Percentiles rank a stretch among this genome's conserved stretches.
Conservation (phyloP, 2,888 invertebrate species). For the Tetragonula carbonaria region DNA sequence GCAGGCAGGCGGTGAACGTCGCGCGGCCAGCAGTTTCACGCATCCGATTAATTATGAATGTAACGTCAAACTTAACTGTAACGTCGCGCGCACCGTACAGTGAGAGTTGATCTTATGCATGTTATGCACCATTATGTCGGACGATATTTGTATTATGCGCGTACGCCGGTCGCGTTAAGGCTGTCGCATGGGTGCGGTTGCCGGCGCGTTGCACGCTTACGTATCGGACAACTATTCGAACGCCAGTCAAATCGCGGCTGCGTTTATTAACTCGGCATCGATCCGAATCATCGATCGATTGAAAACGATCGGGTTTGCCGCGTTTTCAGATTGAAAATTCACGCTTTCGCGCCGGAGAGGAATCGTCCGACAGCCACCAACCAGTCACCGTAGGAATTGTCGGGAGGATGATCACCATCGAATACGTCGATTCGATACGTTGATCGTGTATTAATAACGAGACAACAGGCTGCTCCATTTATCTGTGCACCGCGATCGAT, state of each 20-base stretch:
- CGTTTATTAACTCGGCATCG: neutral
- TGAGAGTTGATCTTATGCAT: conserved; percentile 45
- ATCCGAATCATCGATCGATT: conserved; percentile 8
- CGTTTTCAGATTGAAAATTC: too few relatives aligned
- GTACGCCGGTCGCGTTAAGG: conserved; percentile 28
- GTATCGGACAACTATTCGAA: conserved; percentile 39
- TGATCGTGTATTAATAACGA: conserved; percentile 18
- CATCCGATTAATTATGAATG: conserved; percentile 66
- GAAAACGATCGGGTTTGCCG: neutral
- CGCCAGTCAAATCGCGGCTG: conserved; percentile 30
- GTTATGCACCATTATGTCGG: conserved; percentile 65
- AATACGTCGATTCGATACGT: neutral
- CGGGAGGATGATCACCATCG: neutral
- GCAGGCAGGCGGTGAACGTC: neutral
- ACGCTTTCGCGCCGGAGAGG: neutral
- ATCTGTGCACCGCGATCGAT: conserved; percentile 19
- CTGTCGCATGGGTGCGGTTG: conserved; percentile 55
- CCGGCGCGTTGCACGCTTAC: conserved; percentile 12
- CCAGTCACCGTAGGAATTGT: too few relatives aligned
- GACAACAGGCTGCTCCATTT: conserved; percentile 10
- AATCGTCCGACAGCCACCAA: neutral
- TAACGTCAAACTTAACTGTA: conserved; percentile 63
- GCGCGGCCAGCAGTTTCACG: conserved; percentile 15
- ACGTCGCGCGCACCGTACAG: conserved; percentile 49
- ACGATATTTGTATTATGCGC: conserved; percentile 60